These are phyloP conservation scores for Acronicta leporina DNA, from an alignment of 2,888 invertebrate genomes.

Conservation along the genomic window DNA sequence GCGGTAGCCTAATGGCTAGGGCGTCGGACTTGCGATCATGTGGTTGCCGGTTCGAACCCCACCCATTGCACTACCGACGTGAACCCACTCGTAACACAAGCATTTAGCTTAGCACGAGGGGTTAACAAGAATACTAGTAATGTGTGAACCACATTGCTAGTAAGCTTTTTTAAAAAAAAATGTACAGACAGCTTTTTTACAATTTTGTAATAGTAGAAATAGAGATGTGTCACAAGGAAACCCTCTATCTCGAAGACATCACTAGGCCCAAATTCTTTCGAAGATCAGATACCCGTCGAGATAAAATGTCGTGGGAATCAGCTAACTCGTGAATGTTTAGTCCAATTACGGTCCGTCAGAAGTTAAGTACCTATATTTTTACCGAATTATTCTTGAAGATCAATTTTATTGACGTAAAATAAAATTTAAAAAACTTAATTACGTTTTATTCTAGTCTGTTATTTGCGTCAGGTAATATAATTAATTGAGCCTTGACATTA, in stretches of 20 bases:
- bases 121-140: too few species aligned
- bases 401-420: too few species aligned
- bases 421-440: not conserved
- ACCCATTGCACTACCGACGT: too few species aligned
- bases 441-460: slow-evolving; percentile 1
- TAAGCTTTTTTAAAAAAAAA: too few species aligned
- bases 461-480: slow-evolving; percentile 18
- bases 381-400: not conserved
- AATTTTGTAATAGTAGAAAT: too few species aligned
- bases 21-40: too few species aligned
- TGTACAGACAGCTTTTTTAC: too few species aligned
- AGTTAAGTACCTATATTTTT: slow-evolving; percentile 11
- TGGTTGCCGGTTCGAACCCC: too few species aligned
- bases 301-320: slow-evolving; percentile 29
- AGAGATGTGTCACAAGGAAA: slow-evolving; percentile 1
- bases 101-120: too few species aligned
- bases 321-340: slow-evolving; percentile 9
- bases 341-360: slow-evolving; percentile 4
- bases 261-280: slow-evolving; percentile 17
- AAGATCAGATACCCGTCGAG: slow-evolving; percentile 15
- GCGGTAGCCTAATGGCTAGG: too few species aligned
- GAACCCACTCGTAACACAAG: too few species aligned
- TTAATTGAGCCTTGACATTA: slow-evolving; percentile 24
- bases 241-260: slow-evolving; percentile 17
- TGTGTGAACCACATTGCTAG: too few species aligned